Conservation (phyloP, 2,113 vertebrate species). For the Ceyx margarethae region DNA sequence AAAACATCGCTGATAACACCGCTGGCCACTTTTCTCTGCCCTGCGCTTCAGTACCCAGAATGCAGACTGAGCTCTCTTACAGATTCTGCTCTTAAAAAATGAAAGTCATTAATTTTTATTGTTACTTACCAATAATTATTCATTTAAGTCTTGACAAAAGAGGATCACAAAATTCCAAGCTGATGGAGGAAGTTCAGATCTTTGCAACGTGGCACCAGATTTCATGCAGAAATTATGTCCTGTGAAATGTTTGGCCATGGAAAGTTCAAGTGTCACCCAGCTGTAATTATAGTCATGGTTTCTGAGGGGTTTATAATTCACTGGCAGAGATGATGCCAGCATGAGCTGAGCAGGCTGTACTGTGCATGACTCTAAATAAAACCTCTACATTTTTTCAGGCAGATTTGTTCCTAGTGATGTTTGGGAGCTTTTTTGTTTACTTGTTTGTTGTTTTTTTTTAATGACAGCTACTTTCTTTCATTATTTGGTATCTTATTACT, state of each 20-base stretch:
- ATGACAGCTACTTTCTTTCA: neutral
- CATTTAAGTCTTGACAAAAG: neutral
- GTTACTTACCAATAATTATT: slow-evolving; percentile 12
- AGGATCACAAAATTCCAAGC: neutral
- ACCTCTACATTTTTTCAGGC: neutral
- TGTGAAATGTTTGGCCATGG: slow-evolving; percentile 23
- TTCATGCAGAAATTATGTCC: slow-evolving; percentile 23
- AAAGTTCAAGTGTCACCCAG: slow-evolving; percentile 50
- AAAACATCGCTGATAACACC: slow-evolving; percentile 27
- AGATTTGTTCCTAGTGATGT: neutral
- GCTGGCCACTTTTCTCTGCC: neutral
- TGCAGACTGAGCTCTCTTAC: neutral
- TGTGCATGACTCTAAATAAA: neutral
- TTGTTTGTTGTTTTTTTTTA: neutral
- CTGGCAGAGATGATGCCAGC: neutral
- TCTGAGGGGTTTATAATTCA: slow-evolving; percentile 61
- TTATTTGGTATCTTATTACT: neutral
- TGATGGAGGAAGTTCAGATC: neutral
- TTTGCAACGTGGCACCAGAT: neutral
- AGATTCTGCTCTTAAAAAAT: neutral
- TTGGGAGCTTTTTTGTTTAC: neutral
- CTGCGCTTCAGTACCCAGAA: neutral
- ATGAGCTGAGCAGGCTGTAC: neutral
- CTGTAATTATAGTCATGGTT: slow-evolving; percentile 51
- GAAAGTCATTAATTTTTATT: neutral